Base-by-base conservation (phyloP, 2,888 invertebrate species). In the Pherbina coryleti region DNA sequence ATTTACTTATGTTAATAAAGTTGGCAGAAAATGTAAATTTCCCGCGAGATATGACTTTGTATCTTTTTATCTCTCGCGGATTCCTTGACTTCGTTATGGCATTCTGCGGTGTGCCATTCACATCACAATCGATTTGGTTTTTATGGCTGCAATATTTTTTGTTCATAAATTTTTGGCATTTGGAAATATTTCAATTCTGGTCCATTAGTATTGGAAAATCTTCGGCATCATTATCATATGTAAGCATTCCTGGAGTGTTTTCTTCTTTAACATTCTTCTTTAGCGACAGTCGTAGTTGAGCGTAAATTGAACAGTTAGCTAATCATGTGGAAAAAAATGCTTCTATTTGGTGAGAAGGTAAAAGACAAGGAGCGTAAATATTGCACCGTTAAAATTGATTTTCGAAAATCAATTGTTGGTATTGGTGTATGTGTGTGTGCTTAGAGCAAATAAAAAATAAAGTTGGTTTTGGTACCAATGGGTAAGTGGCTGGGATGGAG, bases 251-350 rank as follows among this genome's bases (percentile, higher is more conserved):
- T 69, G 17, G 1, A n/a, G 67, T 2, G 55, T 28, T 73, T 31
- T 62, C 69, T 64, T 34, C 62, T 76, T 75, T 79, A 81, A 49
- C 37, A 66, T 69, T 37, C 14, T 25, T 22, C 73, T n/a, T 70
- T 25, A 5, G 25, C 1, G 8, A 44, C 62, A 44, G 49, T 55
- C 37, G 25, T 19, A 31, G 60, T 44, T 31, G 44, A 66, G 60
- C 77, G 79, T 81, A 83, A 85, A 86, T 87, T 84, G 86, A 86
- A 87, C 84, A 83, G 83, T 82, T 83, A 87, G 86, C 85, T 88
- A 87, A 87, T 87, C 87, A 87, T 84, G 86, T 81, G 88, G 88
- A 87, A 87, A 88, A 87, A 88, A 88, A 88, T 88, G 76, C 66
- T 34, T 53, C 28, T 22, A 11, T 19, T 74, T 19, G 67, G 9